phyloP scores from a whole-genome alignment of 2,113 vertebrate genomes.

The Nestor notabilis region DNA sequence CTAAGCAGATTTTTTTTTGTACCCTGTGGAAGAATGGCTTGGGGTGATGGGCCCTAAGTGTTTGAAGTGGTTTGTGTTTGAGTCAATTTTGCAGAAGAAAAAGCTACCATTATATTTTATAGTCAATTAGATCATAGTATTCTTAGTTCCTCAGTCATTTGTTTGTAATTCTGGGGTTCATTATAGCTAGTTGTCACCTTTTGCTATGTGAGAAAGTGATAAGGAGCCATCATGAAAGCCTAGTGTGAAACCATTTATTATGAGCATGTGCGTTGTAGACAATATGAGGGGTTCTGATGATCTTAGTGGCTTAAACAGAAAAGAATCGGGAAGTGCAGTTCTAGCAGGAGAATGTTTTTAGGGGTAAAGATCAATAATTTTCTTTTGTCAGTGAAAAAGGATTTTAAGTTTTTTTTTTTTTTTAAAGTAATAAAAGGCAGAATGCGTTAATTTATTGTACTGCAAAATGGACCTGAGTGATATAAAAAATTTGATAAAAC shows the following conservation, averaged over 20 bases:
- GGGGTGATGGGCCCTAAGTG: neutral
- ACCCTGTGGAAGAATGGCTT: neutral
- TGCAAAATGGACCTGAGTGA: neutral
- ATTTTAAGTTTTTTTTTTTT: neutral
- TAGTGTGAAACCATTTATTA: slow-evolving; percentile 7
- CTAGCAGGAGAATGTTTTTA: neutral
- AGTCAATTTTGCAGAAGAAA: neutral
- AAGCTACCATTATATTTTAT: neutral
- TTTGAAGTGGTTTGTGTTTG: neutral
- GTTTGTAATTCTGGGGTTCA: neutral
- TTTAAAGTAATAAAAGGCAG: neutral
- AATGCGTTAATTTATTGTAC: neutral
- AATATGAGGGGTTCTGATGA: neutral
- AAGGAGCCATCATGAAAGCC: neutral
- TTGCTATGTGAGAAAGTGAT: neutral
- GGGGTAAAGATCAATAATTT: neutral
- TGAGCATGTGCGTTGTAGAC: neutral
- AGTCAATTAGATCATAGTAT: neutral
- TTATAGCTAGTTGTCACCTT: neutral
- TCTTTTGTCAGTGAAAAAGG: neutral
- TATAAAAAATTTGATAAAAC: neutral
- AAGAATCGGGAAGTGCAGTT: neutral
- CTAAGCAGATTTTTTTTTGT: neutral
- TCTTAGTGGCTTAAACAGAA: neutral
- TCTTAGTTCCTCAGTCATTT: neutral